These are phyloP conservation scores for Steromphala cineraria DNA, from an alignment of 2,888 invertebrate species.

Conservation along the genomic window DNA sequence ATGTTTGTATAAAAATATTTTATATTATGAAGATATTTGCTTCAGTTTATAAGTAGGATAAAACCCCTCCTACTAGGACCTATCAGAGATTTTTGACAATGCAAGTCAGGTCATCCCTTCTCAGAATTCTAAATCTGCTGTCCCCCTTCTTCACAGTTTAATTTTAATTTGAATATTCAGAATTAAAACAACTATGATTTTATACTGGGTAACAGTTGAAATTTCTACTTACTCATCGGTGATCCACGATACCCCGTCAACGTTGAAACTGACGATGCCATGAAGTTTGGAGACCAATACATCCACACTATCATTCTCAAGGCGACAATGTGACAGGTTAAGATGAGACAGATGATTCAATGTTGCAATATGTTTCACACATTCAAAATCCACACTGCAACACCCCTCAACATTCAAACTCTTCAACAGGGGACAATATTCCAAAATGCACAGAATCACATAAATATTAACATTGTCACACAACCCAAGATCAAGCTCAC, in stretches of 20 bases:
- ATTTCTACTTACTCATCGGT: conserved; percentile 47
- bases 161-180: no score
- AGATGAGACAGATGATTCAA: conserved; percentile 39
- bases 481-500: conserved; percentile 56
- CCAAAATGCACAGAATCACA: conserved; percentile 45
- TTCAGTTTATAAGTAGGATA: no score
- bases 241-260: conserved; percentile 60
- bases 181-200: no score
- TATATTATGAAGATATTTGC: no score
- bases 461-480: conserved; percentile 44
- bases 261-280: conserved; percentile 47
- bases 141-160: no score
- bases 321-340: conserved; percentile 60
- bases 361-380: conserved; percentile 36
- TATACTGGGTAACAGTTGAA: no score
- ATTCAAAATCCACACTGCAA: conserved; percentile 39
- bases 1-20: no score
- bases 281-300: conserved; percentile 42
- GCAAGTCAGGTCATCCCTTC: no score
- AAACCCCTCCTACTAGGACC: no score
- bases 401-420: conserved; percentile 59
- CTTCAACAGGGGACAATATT: conserved; percentile 45
- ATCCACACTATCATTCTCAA: conserved; percentile 46
- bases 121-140: no score
- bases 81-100: no score